phyloP scores from a whole-genome alignment of 2,888 invertebrate species.

The Sminthurides aquaticus region DNA sequence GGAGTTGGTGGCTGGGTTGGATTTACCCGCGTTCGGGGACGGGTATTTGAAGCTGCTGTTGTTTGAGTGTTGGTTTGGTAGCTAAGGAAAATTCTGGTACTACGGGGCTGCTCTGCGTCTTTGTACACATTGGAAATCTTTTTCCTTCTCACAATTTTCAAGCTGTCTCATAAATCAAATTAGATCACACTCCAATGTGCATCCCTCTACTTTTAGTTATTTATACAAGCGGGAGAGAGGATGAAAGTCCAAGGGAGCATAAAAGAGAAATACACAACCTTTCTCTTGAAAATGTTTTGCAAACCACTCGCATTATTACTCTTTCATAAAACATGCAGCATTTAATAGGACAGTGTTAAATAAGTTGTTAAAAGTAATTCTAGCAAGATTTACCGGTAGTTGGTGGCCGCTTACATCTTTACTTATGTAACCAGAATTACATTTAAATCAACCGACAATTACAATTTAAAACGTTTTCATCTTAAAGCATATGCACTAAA shows the following conservation, averaged over 20 bases:
- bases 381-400: too few relatives aligned
- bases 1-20: too few relatives aligned
- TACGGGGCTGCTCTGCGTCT: too few relatives aligned
- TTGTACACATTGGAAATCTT: background rate
- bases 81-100: too few relatives aligned
- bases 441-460: background rate
- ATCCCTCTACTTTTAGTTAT: background rate
- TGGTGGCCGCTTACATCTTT: too few relatives aligned
- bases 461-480: too few relatives aligned
- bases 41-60: too few relatives aligned
- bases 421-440: background rate
- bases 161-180: background rate
- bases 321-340: background rate
- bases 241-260: background rate
- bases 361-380: too few relatives aligned
- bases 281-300: background rate
- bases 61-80: too few relatives aligned
- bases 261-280: background rate
- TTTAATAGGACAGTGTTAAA: too few relatives aligned
- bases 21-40: too few relatives aligned
- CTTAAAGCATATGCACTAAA: background rate
- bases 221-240: background rate
- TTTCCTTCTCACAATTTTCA: background rate
- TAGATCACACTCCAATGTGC: background rate
- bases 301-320: background rate